These are phyloP conservation scores for Phylloscopus trochiloides DNA, from an alignment of 2,113 vertebrate genomes.

Conservation along the genomic window DNA sequence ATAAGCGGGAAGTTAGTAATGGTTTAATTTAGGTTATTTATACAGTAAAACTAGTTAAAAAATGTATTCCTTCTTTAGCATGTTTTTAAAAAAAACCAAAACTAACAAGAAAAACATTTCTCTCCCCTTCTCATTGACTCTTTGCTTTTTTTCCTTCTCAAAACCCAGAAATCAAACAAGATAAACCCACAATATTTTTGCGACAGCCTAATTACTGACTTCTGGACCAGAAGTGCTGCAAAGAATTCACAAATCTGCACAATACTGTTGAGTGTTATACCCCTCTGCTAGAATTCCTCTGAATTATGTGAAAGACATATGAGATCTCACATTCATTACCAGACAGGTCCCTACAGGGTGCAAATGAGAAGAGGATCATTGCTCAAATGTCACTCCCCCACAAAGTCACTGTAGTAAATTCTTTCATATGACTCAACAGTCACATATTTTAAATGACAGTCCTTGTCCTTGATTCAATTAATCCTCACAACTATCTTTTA, in stretches of 20 bases:
- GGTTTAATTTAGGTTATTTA: not conserved
- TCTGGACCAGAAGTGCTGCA: not conserved
- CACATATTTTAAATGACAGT: not conserved
- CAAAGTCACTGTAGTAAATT: not conserved
- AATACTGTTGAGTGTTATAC: not conserved
- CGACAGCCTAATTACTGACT: not conserved
- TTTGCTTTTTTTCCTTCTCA: not conserved
- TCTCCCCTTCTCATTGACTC: not conserved
- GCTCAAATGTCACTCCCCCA: not conserved
- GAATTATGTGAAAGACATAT: not conserved
- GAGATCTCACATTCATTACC: accelerated
- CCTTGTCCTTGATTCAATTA: not conserved
- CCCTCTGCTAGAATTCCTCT: not conserved
- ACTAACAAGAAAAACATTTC: not conserved
- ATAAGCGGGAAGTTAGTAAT: not conserved
- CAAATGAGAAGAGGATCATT: not conserved
- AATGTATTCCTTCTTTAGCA: not conserved
- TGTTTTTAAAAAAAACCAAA: not conserved
- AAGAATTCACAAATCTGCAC: not conserved
- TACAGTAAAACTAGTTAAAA: not conserved
- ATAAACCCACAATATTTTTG: not conserved
- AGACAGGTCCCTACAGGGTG: not conserved
- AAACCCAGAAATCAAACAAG: not conserved
- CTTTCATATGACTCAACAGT: not conserved
- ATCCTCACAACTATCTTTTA: not conserved